Evolutionary conservation across 2,113 vertebrate genomes (phyloP), one percentile per base, ranked within the genome.

Genomic region (Aix galericulata): DNA sequence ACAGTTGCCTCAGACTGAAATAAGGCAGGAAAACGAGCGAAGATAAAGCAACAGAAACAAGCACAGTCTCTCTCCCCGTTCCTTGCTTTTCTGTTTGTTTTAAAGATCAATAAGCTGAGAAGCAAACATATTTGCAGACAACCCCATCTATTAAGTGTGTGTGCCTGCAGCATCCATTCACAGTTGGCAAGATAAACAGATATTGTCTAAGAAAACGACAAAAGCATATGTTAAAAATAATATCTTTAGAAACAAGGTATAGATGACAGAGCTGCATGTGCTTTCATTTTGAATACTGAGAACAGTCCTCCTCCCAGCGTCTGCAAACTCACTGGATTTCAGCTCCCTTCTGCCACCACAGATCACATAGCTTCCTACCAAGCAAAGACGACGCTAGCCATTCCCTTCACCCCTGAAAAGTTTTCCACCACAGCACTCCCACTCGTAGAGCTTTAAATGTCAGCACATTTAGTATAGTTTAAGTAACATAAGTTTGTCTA

Each of bases 391-490:
- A 82, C 11, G 27, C 59, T 94, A 95, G 94, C 85, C 82, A 34
- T 96, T 95, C 76, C 85, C 76, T 82, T 94, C 81, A 94, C 86
- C 94, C 95, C 89, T 4, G 0, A 86, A 21, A 80, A 83, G 90
- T 91, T 88, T 95, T 83, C 79, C 88, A 87, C 50, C 71, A 88
- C 69, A 88, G 60, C 62, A 94, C 92, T 88, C 94, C 94, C 56
- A 94, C 92, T 92, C 80, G 55, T 0, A 53, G 58, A 94, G 44
- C 90, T 95, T 91, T 81, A 93, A 95, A 95, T 90, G 91, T 78
- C 95, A 95, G 73, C 73, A 91, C 68, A 95, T 40, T 73, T 74
- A 78, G 77, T 69, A 38, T 5, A 69, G n/a, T 79, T 87, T 91
- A 85, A 96, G 95, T 72, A 91, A 8, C 22, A 0, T 40, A 88